Evolutionary conservation across 2,797 vertebrate genomes (phyloP), one percentile per base, ranked within the genome.

Genomic region (Enteromius mattozi): DNA sequence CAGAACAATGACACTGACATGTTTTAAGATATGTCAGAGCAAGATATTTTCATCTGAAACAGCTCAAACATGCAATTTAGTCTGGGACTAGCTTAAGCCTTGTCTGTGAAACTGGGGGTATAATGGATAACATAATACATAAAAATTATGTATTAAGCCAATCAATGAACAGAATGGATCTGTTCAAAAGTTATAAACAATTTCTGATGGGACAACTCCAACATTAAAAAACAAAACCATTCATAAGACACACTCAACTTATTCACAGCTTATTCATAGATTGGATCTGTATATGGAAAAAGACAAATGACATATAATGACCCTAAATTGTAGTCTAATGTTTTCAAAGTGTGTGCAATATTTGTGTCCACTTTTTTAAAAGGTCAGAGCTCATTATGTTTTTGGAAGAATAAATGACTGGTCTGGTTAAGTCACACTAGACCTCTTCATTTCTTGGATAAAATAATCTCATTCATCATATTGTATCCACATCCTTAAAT

Each of bases 321-420:
- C 24, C 16, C 5, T 37, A 49, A 45, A 61, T 13, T 45, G 30
- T 13, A 45, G 54, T 59, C 12, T 47, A 71, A 33, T n/a, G 47
- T 45, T 71, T 59, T 37, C 66, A 66, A 0, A n/a, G 13, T 80
- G 45, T 68, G 63, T 37, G 24, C 78, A 37, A 54, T 80, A 21
- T 9, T 56, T 13, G 7, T 10, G 14, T 56, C 14, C 16, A 45
- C 8, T 54, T 37, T 51, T 51, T 54, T 6, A 24, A 40, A 54
- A 42, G 13, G 69, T 24, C 42, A 74, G 37, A 61, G 16, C 35
- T 81, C 9, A 59, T 45, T 13, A 61, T 19, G 19, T 33, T 71
- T 56, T 9, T 21, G 42, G 51, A 80, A 80, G 13, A 35, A 80
- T 35, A 72, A 63, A 51, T 27, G 19, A 74, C 27, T n/a, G 33